Percentiles rank a stretch among this genome's conserved stretches.
Conservation (phyloP, 2,888 invertebrate species). For the Parnassius orleans region DNA sequence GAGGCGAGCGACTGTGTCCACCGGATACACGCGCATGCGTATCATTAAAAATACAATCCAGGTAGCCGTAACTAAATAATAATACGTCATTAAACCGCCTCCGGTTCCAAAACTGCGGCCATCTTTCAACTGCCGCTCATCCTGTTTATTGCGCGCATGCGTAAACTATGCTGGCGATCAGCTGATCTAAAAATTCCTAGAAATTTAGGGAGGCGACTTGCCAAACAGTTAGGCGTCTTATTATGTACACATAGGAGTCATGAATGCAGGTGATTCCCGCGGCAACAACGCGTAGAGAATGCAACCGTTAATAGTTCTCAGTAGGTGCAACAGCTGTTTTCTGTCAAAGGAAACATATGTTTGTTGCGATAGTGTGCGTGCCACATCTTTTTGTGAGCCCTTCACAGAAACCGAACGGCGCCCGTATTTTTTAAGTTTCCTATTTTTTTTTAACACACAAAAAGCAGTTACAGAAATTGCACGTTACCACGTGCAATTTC, state of each 20-base stretch:
- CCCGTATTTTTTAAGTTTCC: neutral
- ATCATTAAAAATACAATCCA: neutral
- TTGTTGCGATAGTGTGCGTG: conserved; percentile 28
- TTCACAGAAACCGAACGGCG: conserved; percentile 1
- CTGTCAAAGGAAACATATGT: conserved; percentile 51
- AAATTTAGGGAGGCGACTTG: neutral
- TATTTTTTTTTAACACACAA: neutral
- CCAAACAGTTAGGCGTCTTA: neutral
- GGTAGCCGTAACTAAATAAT: neutral
- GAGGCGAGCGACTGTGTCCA: neutral
- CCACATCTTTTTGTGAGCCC: neutral
- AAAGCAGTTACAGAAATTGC: neutral
- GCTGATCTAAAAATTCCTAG: conserved; percentile 29
- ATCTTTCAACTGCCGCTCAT: conserved; percentile 28
- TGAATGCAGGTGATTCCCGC: neutral
- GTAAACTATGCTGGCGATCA: conserved; percentile 33
- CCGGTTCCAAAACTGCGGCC: neutral
- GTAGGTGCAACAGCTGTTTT: conserved; percentile 49
- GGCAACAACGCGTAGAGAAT: neutral
- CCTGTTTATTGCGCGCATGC: conserved; percentile 36
- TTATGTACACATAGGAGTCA: neutral
- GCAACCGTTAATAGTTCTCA: conserved; percentile 30
- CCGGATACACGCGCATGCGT: neutral
- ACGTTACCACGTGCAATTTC: no score
- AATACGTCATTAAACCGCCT: neutral